phyloP scores from a whole-genome alignment of 2,113 vertebrate genomes.

The Macaca mulatta region DNA sequence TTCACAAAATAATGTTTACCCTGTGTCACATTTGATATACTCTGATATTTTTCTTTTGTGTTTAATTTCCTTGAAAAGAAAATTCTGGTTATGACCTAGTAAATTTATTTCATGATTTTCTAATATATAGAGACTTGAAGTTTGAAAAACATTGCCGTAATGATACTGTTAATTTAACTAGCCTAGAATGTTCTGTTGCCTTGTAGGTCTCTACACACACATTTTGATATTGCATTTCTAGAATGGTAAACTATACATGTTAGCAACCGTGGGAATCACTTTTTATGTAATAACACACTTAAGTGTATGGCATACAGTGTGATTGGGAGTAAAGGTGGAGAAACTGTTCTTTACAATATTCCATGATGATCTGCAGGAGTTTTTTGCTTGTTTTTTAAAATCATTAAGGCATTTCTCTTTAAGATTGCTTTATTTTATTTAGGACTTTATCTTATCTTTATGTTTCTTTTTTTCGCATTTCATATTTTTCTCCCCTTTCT shows the following conservation, averaged over 20 bases:
- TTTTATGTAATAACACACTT: background rate
- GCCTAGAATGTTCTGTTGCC: background rate
- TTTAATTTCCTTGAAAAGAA: slow-evolving; percentile 4
- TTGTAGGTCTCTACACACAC: background rate
- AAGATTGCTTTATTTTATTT: slow-evolving; percentile 36
- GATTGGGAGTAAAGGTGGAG: background rate
- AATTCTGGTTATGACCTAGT: slow-evolving; percentile 30
- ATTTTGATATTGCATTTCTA: slow-evolving; percentile 16
- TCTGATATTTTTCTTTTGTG: background rate
- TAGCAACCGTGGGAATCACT: background rate
- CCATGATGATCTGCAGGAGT: background rate
- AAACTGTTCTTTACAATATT: slow-evolving; percentile 10
- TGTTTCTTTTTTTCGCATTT: background rate
- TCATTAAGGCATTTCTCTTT: background rate
- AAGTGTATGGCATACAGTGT: background rate
- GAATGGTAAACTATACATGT: background rate
- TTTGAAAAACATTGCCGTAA: slow-evolving; percentile 7
- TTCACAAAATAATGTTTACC: background rate
- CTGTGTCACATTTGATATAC: background rate
- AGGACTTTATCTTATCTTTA: background rate
- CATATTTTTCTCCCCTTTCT: background rate
- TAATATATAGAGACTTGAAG: slow-evolving; percentile 6
- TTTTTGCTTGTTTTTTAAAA: background rate
- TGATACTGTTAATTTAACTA: background rate
- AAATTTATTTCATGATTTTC: slow-evolving; percentile 39